Percentiles rank a stretch among this genome's conserved stretches.
These are phyloP conservation scores for Tuberolachnus salignus DNA, from an alignment of 2,888 invertebrate genomes.

Conservation along the genomic window DNA sequence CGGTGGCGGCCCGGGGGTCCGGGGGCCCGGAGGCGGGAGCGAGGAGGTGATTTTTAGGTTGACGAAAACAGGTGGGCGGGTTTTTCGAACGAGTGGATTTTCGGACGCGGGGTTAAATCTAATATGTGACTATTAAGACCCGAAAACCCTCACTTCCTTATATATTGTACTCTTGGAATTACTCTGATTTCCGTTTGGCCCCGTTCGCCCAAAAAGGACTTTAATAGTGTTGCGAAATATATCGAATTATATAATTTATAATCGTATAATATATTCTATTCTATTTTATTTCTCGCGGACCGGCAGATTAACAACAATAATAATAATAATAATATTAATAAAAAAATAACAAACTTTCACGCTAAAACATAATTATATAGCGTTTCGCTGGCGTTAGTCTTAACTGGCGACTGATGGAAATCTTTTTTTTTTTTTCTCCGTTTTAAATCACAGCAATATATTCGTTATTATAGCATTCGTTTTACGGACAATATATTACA, in stretches of 20 bases:
- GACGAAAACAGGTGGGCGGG: constrained; percentile 43
- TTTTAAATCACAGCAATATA: neutral
- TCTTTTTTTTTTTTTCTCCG: neutral
- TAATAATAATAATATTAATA: constrained; percentile 16
- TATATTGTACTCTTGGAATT: constrained; percentile 24
- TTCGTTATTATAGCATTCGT: neutral
- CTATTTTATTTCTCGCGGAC: constrained; percentile 21
- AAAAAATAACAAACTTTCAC: constrained; percentile 27
- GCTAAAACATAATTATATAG: no score
- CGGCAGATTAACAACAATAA: no score
- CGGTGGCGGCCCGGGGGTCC: neutral
- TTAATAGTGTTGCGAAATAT: constrained; percentile 13
- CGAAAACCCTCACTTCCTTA: constrained; percentile 16
- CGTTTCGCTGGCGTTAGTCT: constrained; percentile 32
- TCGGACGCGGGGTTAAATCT: constrained; percentile 45
- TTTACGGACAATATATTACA: neutral
- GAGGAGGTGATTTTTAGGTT: no score
- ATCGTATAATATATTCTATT: no score
- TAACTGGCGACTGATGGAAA: neutral
- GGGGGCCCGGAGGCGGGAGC: no score
- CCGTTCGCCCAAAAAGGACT: constrained; percentile 15
- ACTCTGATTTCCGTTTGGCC: constrained; percentile 50
- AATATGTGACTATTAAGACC: constrained; percentile 46
- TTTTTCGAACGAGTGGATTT: constrained; percentile 25
- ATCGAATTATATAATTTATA: constrained; percentile 35